Conservation (phyloP, 1,140 invertebrate species). For the Drosophila kikkawai region DNA sequence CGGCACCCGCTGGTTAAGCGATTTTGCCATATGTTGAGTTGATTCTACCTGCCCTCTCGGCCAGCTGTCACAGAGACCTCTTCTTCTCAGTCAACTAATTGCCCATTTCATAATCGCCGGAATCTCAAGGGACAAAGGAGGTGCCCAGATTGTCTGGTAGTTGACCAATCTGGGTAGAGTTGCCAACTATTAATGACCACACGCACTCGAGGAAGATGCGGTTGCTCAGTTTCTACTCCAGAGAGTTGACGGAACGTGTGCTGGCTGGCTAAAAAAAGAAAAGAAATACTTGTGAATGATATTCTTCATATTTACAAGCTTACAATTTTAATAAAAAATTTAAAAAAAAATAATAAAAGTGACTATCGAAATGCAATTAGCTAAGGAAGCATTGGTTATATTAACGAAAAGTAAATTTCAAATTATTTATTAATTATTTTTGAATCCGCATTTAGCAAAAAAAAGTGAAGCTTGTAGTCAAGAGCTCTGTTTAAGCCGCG, state of each 20-base stretch:
- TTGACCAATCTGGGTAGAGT: constrained; percentile 22
- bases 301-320: background rate
- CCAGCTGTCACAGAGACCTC: constrained; percentile 12
- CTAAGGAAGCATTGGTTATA: background rate
- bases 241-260: constrained; percentile 3
- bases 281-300: background rate
- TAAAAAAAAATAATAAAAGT: too few species aligned
- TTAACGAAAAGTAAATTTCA: background rate
- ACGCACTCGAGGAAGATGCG: constrained; percentile 13
- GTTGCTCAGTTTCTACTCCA: background rate
- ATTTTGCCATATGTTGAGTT: constrained; percentile 23
- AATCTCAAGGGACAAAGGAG: constrained; percentile 13
- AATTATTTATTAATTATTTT: too few species aligned
- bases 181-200: constrained; percentile 52
- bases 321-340: background rate
- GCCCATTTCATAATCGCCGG: constrained; percentile 39
- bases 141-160: constrained; percentile 37
- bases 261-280: background rate
- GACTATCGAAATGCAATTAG: background rate
- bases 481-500: too few species aligned
- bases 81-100: constrained; percentile 21
- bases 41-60: constrained; percentile 19
- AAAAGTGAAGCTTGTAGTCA: too few species aligned
- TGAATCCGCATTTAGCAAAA: too few species aligned
- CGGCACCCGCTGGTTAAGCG: constrained; percentile 1